Conservation (phyloP, 2,113 vertebrate genomes). For the Psittacula cyanocephala region DNA sequence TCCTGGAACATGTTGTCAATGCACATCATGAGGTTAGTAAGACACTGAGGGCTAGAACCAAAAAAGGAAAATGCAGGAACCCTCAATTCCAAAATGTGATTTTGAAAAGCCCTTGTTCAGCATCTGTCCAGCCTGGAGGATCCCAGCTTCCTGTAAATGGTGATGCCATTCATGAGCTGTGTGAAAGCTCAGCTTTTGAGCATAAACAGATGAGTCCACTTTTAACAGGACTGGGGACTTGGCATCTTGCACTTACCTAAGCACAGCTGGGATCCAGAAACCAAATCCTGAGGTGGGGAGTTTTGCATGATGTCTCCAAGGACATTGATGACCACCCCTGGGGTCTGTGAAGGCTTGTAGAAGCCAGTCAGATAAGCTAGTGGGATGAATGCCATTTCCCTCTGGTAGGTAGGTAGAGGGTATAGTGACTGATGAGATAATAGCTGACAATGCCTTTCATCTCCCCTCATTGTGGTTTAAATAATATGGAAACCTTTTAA, state of each 20-base stretch:
- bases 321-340: not conserved
- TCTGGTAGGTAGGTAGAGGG: not conserved
- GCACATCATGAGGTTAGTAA: conserved; percentile 3
- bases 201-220: not conserved
- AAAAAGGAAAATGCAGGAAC: not conserved
- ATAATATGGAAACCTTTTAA: not conserved
- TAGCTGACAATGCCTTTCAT: not conserved
- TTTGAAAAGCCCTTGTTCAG: conserved; percentile 35
- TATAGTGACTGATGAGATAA: not conserved
- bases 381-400: not conserved
- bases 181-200: not conserved
- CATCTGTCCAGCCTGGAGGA: conserved; percentile 26
- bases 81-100: not conserved
- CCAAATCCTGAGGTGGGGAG: rapidly evolving
- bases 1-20: conserved; percentile 30
- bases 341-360: not conserved
- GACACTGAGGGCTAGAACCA: not conserved
- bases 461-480: not conserved
- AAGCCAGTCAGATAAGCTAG: not conserved
- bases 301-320: not conserved
- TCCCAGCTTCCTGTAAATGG: not conserved
- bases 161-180: not conserved
- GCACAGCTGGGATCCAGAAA: not conserved
- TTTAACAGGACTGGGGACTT: not conserved
- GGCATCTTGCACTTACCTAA: not conserved